Evolutionary conservation across 2,113 vertebrate species (phyloP).

Genomic region (human): DNA sequence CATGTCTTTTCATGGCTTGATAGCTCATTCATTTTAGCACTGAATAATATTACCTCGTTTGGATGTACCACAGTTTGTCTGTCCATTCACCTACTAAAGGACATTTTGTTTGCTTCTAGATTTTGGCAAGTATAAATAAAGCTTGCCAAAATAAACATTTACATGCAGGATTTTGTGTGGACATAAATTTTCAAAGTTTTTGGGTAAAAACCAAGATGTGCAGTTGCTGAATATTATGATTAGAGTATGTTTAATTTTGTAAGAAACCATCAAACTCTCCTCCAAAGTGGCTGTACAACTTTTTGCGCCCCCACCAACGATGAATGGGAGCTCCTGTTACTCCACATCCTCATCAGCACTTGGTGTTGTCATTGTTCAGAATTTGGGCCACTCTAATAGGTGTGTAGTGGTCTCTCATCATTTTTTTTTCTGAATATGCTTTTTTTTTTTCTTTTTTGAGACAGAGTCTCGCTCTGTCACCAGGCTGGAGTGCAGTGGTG

Average conservation of each 20-base stretch:
- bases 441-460: background rate
- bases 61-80: background rate
- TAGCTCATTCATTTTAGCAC: no score
- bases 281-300: background rate
- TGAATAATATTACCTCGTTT: background rate
- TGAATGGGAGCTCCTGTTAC: background rate
- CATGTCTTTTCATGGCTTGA: background rate
- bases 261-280: background rate
- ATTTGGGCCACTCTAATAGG: background rate
- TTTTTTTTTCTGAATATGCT: background rate
- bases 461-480: no score
- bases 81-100: background rate
- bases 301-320: background rate
- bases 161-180: background rate
- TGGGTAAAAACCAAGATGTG: background rate
- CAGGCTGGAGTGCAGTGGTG: no score
- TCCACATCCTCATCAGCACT: background rate
- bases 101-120: background rate
- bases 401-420: background rate
- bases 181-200: background rate
- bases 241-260: background rate
- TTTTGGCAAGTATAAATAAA: background rate
- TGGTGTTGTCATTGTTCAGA: background rate
- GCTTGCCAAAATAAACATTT: background rate
- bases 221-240: background rate